Evolutionary conservation across 2,888 invertebrate genomes (phyloP), one percentile per base, ranked within the genome.

Genomic region (Pherbina coryleti): DNA sequence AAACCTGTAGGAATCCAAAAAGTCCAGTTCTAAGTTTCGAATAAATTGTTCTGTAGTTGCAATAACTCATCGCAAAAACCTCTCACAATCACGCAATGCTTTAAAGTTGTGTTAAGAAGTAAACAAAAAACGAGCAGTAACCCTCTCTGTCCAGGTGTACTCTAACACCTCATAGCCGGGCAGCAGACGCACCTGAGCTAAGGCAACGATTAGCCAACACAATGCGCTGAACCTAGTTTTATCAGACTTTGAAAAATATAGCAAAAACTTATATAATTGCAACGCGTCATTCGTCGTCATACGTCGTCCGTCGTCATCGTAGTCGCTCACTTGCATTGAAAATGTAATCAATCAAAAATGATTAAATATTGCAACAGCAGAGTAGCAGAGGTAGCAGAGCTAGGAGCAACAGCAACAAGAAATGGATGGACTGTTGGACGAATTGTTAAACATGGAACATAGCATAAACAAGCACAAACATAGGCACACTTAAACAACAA

Each of bases 291-390:
- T 51, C 34, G 17, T 28, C 69, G 51, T 70, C n/a, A 34, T 60
- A n/a, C 19, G 28, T 37, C 66, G 3, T 66, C n/a, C 34, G 66
- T 19, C n/a, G 37, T 44, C 67, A 22, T 49, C 25, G 51, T 71
- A 37, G 5, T 72, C 60, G 72, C 49, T 34, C 72, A 31, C 44
- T 25, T 60, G 37, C 60, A 22, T 60, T 57, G 72, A 72, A 60
- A 72, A 37, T 44, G 37, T 37, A 60, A 72, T 72, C 57, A 44
- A 57, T 72, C 72, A 72, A 72, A 37, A 72, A 57, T 60, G 60
- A 44, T 72, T 60, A 57, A 72, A 72, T 49, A 69, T 49, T 51
- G 51, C 69, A 49, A 22, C 51, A 69, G 51, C 19, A 25, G 11
- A n/a, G n/a, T n/a, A 55, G 55, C 19, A n/a, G 7, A 60, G 31